A percentile compares a stretch with the other conserved stretches of the same genome.
Evolutionary conservation across 2,113 vertebrate genomes (phyloP).

Genomic region (Mormyrus iriodes): DNA sequence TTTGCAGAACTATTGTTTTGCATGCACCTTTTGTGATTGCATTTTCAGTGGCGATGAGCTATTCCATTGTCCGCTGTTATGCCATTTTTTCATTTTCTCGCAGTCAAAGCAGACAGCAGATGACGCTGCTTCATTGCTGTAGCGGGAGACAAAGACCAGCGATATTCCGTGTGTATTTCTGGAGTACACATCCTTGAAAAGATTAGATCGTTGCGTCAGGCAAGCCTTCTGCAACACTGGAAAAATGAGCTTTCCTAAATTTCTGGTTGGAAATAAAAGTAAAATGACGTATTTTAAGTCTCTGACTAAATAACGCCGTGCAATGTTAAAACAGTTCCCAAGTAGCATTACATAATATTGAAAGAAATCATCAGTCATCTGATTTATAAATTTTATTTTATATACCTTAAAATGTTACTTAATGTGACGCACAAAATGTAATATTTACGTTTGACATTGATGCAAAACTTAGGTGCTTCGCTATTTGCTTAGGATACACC

Average conservation of each 20-base stretch:
- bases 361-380: not conserved
- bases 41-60: not conserved
- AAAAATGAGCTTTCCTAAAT: not conserved
- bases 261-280: not conserved
- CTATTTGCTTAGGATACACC: not conserved
- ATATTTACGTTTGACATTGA: not conserved
- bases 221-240: not conserved
- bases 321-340: not conserved
- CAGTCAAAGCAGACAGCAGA: constrained; percentile 9
- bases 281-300: not conserved
- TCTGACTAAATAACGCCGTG: not conserved
- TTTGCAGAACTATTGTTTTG: not conserved
- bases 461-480: not conserved
- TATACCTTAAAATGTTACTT: not conserved
- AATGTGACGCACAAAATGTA: not conserved
- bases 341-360: not conserved
- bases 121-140: constrained; percentile 17
- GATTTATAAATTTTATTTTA: not conserved
- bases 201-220: not conserved
- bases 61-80: not conserved
- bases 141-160: not conserved
- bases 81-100: not conserved
- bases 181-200: constrained; percentile 9
- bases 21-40: not conserved
- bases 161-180: not conserved